Evolutionary conservation across 2,888 invertebrate species (phyloP).

Genomic region (Trypoxylon attenuatum): DNA sequence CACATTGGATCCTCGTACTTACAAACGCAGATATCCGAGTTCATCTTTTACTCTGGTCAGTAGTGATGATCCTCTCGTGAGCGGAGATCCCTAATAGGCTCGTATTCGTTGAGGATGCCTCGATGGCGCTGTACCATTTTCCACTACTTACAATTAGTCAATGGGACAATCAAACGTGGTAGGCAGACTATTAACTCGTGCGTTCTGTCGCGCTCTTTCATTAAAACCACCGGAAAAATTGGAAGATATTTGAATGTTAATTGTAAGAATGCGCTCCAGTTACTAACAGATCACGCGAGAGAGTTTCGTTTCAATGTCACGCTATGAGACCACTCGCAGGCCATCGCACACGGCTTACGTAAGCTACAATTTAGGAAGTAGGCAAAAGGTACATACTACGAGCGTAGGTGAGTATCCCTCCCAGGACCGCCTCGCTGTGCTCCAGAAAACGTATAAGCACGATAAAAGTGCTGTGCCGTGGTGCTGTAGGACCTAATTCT

Average conservation of each 20-base stretch:
- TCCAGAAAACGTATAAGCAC: too few species aligned
- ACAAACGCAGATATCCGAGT: too few species aligned
- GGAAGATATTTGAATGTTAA: slow-evolving; percentile 54
- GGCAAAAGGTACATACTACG: slow-evolving; percentile 8
- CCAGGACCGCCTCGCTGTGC: too few species aligned
- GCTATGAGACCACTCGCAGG: slow-evolving; percentile 45
- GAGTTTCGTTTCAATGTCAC: slow-evolving; percentile 56
- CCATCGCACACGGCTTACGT: slow-evolving; percentile 17
- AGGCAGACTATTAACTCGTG: too few species aligned
- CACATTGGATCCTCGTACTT: too few species aligned
- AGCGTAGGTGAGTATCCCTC: not conserved
- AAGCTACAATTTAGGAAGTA: slow-evolving; percentile 24
- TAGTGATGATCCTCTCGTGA: too few species aligned
- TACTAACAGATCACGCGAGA: not conserved
- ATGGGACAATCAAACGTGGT: slow-evolving; percentile 29
- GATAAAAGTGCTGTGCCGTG: not conserved
- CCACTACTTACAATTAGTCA: too few species aligned
- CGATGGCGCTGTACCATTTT: too few species aligned
- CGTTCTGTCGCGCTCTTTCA: slow-evolving; percentile 28
- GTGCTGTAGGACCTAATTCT: not conserved
- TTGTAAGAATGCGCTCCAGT: slow-evolving; percentile 40
- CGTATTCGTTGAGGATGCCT: too few species aligned
- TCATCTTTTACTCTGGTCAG: too few species aligned
- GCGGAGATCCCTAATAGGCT: too few species aligned
- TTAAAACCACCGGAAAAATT: slow-evolving; percentile 49